A percentile compares a stretch with the other conserved stretches of the same genome.
phyloP scores from a whole-genome alignment of 1,140 invertebrate genomes.

The Drosophila sechellia region DNA sequence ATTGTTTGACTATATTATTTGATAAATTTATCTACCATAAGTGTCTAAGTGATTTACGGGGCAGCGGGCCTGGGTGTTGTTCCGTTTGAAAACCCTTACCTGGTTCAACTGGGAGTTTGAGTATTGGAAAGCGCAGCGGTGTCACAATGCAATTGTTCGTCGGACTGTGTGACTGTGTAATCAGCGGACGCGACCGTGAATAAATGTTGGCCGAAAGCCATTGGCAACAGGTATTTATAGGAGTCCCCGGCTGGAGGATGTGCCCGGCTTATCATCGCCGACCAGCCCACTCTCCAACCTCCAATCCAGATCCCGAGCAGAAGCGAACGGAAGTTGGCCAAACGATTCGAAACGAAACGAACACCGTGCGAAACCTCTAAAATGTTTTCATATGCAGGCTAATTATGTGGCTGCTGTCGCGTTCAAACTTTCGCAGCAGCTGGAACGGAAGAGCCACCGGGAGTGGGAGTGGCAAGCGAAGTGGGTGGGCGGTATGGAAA shows the following conservation, averaged over 20 bases:
- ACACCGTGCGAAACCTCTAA: slow-evolving; percentile 62
- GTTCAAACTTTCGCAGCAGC: slow-evolving; percentile 66
- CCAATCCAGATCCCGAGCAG: slow-evolving; percentile 11
- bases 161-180: slow-evolving; percentile 32
- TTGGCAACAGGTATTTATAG: slow-evolving; percentile 61
- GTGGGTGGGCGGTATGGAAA: slow-evolving; percentile 11
- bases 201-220: slow-evolving; percentile 40
- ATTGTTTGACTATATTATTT: background rate
- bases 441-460: slow-evolving; percentile 50
- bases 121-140: slow-evolving; percentile 32
- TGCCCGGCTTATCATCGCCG: slow-evolving; percentile 15
- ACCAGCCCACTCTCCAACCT: slow-evolving; percentile 8
- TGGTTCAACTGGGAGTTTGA: slow-evolving; percentile 21
- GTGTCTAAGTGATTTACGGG: slow-evolving; percentile 5
- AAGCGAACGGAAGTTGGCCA: slow-evolving; percentile 21
- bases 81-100: slow-evolving; percentile 18
- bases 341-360: slow-evolving; percentile 22
- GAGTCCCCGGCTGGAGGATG: slow-evolving; percentile 33
- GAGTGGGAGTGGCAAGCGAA: background rate
- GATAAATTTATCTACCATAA: slow-evolving; percentile 1
- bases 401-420: slow-evolving; percentile 61
- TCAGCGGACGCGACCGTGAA: slow-evolving; percentile 35
- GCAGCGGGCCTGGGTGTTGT: background rate
- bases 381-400: slow-evolving; percentile 77
- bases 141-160: slow-evolving; percentile 3